These are phyloP conservation scores for Glaucidium brasilianum DNA, from an alignment of 2,113 vertebrate genomes.

Conservation along the genomic window DNA sequence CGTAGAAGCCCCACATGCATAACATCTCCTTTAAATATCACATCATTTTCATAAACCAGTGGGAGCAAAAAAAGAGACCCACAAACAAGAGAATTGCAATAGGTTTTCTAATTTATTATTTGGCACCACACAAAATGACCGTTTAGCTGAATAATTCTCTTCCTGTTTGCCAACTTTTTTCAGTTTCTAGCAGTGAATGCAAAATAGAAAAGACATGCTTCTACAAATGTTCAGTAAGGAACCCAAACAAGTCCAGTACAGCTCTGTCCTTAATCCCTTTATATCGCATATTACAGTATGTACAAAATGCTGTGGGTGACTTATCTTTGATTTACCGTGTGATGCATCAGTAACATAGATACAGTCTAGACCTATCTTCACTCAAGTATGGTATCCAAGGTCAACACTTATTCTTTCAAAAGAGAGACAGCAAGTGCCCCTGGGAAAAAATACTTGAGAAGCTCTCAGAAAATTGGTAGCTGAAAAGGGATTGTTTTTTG, in stretches of 20 bases:
- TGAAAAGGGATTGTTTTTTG: background rate
- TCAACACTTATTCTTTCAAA: background rate
- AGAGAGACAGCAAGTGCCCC: background rate
- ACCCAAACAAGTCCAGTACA: background rate
- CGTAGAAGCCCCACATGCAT: background rate
- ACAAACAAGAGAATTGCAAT: background rate
- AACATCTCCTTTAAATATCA: background rate
- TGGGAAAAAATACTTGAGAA: background rate
- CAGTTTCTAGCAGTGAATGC: background rate
- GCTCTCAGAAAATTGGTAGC: background rate
- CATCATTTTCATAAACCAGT: background rate
- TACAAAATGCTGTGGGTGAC: background rate
- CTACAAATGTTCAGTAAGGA: background rate
- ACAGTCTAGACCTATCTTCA: background rate
- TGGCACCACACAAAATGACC: background rate
- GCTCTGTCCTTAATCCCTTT: background rate
- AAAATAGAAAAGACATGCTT: background rate
- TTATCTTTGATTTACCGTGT: background rate
- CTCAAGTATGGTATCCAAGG: background rate
- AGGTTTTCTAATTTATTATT: background rate
- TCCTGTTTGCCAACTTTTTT: background rate
- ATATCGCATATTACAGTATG: background rate
- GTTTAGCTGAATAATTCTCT: background rate
- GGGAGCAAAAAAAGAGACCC: background rate
- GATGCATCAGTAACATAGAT: background rate